These are phyloP conservation scores for Semnornis frantzii DNA, from an alignment of 2,113 vertebrate genomes.

Conservation along the genomic window DNA sequence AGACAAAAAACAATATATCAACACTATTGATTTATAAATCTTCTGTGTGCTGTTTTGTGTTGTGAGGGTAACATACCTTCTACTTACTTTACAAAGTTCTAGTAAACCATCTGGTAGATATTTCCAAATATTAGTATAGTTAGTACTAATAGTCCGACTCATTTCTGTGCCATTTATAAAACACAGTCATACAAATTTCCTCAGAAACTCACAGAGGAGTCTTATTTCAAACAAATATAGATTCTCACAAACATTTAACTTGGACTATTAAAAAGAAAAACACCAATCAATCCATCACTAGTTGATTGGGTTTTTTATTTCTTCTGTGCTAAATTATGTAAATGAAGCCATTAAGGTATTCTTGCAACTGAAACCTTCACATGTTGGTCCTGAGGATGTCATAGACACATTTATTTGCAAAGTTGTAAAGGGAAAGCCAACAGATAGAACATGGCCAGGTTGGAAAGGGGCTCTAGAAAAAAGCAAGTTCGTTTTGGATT, in stretches of 20 bases:
- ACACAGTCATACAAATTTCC: neutral
- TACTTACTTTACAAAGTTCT: neutral
- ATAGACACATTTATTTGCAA: neutral
- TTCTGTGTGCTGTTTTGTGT: neutral
- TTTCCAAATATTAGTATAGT: neutral
- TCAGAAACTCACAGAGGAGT: neutral
- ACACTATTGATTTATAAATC: neutral
- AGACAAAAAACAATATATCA: neutral
- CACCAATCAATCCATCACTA: neutral
- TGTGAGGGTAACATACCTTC: neutral
- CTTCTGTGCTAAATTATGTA: neutral
- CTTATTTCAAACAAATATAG: neutral
- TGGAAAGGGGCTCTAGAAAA: neutral
- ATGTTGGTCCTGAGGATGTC: neutral
- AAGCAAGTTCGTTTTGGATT: neutral
- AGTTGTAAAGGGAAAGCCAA: neutral
- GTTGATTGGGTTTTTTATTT: neutral
- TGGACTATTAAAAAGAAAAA: neutral
- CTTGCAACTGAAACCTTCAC: neutral
- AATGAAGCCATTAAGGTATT: neutral
- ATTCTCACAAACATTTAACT: neutral
- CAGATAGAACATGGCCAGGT: neutral
- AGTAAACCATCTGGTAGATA: neutral
- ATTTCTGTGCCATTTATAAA: conserved; percentile 16
- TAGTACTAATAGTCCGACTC: neutral